phyloP scores from a whole-genome alignment of 2,888 invertebrate genomes.

The Isoperla grammatica region DNA sequence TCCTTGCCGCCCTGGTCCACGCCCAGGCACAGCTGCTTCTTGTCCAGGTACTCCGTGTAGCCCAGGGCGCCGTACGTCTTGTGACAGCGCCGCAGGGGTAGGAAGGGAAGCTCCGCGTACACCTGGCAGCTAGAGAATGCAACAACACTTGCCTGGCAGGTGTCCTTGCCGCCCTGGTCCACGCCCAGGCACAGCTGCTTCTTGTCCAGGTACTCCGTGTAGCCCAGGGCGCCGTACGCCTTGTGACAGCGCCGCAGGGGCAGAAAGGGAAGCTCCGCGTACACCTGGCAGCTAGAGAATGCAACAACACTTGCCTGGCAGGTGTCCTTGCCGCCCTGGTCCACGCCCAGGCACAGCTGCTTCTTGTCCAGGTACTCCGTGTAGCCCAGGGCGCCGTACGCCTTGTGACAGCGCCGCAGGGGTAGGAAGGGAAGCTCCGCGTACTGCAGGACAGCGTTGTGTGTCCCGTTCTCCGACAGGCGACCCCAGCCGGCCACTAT shows the following conservation, averaged over 20 bases:
- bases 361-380: slow-evolving; percentile 33
- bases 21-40: slow-evolving; percentile 37
- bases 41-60: slow-evolving; percentile 33
- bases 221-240: slow-evolving; percentile 33
- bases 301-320: slow-evolving; percentile 39
- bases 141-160: slow-evolving; percentile 38
- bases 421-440: slow-evolving; percentile 35
- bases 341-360: slow-evolving; percentile 35
- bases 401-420: slow-evolving; percentile 29
- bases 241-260: slow-evolving; percentile 30
- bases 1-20: slow-evolving; percentile 33
- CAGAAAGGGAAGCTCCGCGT: slow-evolving; percentile 37
- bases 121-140: too few relatives aligned
- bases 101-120: too few relatives aligned
- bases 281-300: too few relatives aligned
- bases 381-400: slow-evolving; percentile 34
- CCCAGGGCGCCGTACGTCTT: slow-evolving; percentile 32
- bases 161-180: slow-evolving; percentile 34
- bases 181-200: slow-evolving; percentile 37
- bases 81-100: slow-evolving; percentile 32
- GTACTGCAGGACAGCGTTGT: slow-evolving; percentile 36
- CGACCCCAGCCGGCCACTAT: slow-evolving; percentile 39
- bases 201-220: slow-evolving; percentile 31
- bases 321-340: slow-evolving; percentile 35
- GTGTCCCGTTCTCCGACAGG: slow-evolving; percentile 33